phyloP scores from a whole-genome alignment of 2,888 invertebrate species.

The Lycia hirtaria region DNA sequence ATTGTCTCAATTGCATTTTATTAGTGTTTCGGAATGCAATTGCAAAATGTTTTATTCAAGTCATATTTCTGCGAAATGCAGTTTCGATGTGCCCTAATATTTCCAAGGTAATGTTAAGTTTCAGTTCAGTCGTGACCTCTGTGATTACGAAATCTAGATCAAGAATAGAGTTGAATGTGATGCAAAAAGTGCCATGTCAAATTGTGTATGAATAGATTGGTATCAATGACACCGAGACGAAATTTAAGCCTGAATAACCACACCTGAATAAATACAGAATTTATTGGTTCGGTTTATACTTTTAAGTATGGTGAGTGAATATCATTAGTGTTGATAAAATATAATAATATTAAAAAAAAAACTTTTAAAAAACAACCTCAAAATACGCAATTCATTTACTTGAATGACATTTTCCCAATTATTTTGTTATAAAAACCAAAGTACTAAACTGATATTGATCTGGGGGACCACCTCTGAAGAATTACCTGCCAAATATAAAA shows the following conservation, averaged over 20 bases:
- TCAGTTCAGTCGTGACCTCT: constrained; percentile 44
- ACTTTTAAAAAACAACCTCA: too few species aligned
- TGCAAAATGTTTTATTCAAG: constrained; percentile 8
- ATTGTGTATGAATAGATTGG: constrained; percentile 35
- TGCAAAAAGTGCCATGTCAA: constrained; percentile 41
- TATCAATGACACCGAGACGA: constrained; percentile 28
- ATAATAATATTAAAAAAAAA: too few species aligned
- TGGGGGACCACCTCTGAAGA: too few species aligned
- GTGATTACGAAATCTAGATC: constrained; percentile 50
- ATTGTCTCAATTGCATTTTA: constrained; percentile 15
- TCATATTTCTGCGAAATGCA: constrained; percentile 17
- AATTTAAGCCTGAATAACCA: constrained; percentile 11
- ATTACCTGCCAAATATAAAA: too few species aligned
- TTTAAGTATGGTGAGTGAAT: too few species aligned
- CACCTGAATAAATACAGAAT: background rate
- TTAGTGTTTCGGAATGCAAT: constrained; percentile 7
- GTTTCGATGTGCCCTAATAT: constrained; percentile 8
- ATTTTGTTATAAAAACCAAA: too few species aligned
- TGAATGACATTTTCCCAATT: too few species aligned
- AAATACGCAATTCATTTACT: too few species aligned
- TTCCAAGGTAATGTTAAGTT: constrained; percentile 30
- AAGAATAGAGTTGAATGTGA: constrained; percentile 35
- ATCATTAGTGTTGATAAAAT: too few species aligned
- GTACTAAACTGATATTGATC: too few species aligned
- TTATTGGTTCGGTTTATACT: too few species aligned